These are phyloP conservation scores for Volucella inflata DNA, from an alignment of 2,888 invertebrate genomes.

Conservation along the genomic window DNA sequence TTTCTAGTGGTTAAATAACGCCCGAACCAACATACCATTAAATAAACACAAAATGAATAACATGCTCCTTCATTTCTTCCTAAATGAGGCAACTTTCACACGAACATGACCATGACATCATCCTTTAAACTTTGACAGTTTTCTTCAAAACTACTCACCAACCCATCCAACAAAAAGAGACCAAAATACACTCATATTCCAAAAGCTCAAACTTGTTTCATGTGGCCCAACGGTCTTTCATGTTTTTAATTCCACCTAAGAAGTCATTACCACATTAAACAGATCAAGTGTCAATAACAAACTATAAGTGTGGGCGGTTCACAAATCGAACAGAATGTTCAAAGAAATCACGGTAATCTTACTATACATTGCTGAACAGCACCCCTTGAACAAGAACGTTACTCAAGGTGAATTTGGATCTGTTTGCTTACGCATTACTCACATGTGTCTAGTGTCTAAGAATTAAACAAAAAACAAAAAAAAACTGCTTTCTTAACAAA, in stretches of 20 bases:
- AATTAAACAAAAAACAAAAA: slow-evolving; percentile 6
- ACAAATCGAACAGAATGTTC: not conserved
- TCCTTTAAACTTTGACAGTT: not conserved
- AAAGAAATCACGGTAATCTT: slow-evolving; percentile 3
- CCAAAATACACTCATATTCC: not conserved
- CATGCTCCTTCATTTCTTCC: no score
- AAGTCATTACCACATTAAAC: not conserved
- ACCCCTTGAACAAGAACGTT: no score
- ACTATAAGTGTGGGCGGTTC: not conserved
- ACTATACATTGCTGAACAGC: not conserved
- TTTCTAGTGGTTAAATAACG: no score
- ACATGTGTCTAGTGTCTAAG: not conserved
- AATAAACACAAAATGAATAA: no score
- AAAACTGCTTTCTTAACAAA: slow-evolving; percentile 3
- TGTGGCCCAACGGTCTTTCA: not conserved
- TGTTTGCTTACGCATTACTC: no score
- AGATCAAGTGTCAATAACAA: slow-evolving; percentile 31
- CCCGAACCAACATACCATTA: no score
- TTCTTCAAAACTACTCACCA: not conserved
- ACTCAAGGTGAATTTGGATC: no score
- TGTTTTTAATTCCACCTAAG: slow-evolving; percentile 2
- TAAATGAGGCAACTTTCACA: not conserved
- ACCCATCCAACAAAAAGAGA: not conserved
- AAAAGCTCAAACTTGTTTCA: not conserved
- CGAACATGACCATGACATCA: slow-evolving; percentile 4